Evolutionary conservation across 23 tunicate genomes (phyloP), one percentile per base, ranked within the genome.

Genomic region (Trididemnum miniatum): DNA sequence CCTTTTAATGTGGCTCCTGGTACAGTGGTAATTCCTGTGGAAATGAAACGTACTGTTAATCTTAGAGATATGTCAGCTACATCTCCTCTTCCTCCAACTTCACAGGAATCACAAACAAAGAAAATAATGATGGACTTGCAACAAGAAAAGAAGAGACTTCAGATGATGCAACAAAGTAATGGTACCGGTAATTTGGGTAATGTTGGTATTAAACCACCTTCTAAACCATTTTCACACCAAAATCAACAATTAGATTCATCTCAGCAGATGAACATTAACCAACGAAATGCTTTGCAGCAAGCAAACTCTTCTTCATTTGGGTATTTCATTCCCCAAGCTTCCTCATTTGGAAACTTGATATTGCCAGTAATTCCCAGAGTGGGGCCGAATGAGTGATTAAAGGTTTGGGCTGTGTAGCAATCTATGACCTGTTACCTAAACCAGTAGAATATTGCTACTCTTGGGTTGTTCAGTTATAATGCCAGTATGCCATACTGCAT

Each of bases 61-160:
- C 72, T 90, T 2, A 63, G 96, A 7, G 96, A 90, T 20, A 90
- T 90, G 96, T 90, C 96, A 29, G 96, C 96, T 7, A 31, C 94
- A 25, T 32, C 90, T n/a, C 12, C 72, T 38, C 34, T 66, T 33
- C 59, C 80, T 35, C 38, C 34, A 0, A 65, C 72, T 23, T 26
- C 25, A 0, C 89, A 85, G 36, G 89, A 85, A 65, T 40, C 84
- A 1, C 89, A 85, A 62, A 85, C 85, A 3, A 65, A 83, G 28
- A 90, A 90, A 65, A 90, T 90, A 26, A 67, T 90, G 81, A 35
- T 81, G 39, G 96, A 84, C 31, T 80, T 90, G 63, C 96, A 90
- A 51, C 86, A 90, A 57, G 96, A 90, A 50, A 90, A 90, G 78
- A 83, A 83, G 31, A 63, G 96, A 40, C 63, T 90, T 23, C 64